phyloP scores from a whole-genome alignment of 2,888 invertebrate species.

The Limnephilus rhombicus region DNA sequence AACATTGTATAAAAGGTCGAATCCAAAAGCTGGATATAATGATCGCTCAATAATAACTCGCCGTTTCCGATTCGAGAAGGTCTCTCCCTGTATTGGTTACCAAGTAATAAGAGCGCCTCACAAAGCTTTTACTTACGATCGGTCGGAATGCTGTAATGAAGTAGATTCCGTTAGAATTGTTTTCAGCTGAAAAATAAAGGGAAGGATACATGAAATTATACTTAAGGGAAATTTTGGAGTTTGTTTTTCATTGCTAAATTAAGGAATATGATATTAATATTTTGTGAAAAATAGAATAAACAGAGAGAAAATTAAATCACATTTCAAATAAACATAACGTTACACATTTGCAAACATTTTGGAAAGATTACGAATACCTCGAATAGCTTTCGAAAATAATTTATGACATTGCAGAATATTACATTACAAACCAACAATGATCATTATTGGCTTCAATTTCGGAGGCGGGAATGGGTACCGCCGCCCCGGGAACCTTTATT shows the following conservation, averaged over 20 bases:
- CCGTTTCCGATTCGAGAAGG: neutral
- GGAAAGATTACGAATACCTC: no score
- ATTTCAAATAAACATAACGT: neutral
- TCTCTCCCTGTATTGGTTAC: neutral
- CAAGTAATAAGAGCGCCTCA: neutral
- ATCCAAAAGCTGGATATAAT: slow-evolving; percentile 48
- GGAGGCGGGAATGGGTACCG: no score
- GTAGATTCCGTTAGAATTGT: neutral
- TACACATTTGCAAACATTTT: neutral
- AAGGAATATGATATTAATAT: neutral
- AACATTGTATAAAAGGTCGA: slow-evolving; percentile 51
- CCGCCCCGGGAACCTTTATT: no score
- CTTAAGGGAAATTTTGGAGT: neutral
- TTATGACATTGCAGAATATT: neutral
- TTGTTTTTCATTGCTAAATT: neutral
- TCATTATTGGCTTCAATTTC: neutral
- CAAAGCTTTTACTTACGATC: slow-evolving; percentile 13
- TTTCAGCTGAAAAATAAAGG: neutral
- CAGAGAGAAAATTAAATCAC: neutral
- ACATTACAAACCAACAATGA: no score
- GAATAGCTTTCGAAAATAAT: neutral
- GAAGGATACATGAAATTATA: neutral
- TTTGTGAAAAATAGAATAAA: neutral
- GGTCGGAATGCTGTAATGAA: neutral
- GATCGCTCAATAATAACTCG: slow-evolving; percentile 39